These are phyloP conservation scores for Fregetta grallaria DNA, from an alignment of 2,113 vertebrate species.

Conservation along the genomic window DNA sequence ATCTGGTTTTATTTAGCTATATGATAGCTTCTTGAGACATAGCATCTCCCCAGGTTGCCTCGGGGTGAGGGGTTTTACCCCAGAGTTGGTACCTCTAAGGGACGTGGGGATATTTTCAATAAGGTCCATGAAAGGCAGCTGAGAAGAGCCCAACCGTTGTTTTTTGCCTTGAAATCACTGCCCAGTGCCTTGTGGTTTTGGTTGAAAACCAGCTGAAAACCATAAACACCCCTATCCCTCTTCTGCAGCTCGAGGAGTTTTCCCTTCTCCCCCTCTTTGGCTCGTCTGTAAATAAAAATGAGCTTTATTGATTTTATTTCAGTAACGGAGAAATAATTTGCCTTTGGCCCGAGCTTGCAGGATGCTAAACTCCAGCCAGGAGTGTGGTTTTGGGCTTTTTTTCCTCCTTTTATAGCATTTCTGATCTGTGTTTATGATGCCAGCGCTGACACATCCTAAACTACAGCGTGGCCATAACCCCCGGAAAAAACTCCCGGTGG, in stretches of 20 bases:
- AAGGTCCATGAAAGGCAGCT: not conserved
- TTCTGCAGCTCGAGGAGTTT: not conserved
- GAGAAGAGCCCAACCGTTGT: not conserved
- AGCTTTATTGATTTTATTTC: constrained; percentile 14
- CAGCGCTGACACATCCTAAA: constrained; percentile 30
- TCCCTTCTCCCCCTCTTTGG: not conserved
- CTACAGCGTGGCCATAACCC: not conserved
- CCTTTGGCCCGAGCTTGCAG: not conserved
- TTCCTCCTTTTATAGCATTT: not conserved
- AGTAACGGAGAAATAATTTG: not conserved
- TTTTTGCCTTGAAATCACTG: not conserved
- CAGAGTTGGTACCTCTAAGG: not conserved
- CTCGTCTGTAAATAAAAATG: not conserved
- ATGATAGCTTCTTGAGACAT: not conserved
- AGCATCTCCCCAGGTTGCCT: not conserved
- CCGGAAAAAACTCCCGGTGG: not conserved
- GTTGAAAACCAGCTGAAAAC: not conserved
- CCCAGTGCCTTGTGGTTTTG: not conserved
- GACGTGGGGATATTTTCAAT: not conserved
- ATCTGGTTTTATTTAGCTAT: not conserved
- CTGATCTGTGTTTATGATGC: constrained; percentile 20
- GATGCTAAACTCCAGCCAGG: not conserved
- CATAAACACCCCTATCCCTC: not conserved
- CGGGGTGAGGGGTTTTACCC: not conserved
- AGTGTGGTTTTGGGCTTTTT: not conserved